Base-by-base conservation (phyloP, 2,888 invertebrate genomes). In the Synanthedon myopaeformis region DNA sequence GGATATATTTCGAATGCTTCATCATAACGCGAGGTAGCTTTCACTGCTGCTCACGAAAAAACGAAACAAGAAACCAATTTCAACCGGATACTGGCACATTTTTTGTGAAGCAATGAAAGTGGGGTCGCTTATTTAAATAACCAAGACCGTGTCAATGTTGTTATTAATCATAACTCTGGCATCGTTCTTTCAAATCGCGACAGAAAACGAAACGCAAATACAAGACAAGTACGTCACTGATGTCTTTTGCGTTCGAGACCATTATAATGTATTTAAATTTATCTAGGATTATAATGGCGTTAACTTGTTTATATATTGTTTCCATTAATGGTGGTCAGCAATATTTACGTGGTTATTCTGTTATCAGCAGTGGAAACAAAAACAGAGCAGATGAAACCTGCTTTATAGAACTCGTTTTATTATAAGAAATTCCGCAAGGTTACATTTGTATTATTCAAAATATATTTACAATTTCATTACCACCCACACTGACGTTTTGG, bases 21-120 rank as follows among this genome's bases (percentile, higher is more conserved):
- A 66, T 58, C 62, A 65, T 67, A 67, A 66, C 67, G 17, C 65
- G 64, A 61, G 62, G 64, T 66, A 62, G 63, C 73, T 70, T 66
- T 62, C 63, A 59, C 57, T 62, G 59, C 59, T 53, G 59, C 59
- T 66, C 61, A 62, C 60, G 58, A 65, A 61, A 65, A 57, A 67
- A 60, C 54, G 59, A 59, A 65, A 64, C 63, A 70, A 74, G 74
- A 73, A 71, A 66, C 53, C 58, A 64, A 64, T 63, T 62, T 59
- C 59, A 59, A 52, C 54, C 51, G 57, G 56, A 57, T 55, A 61
- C 59, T 58, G 55, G 54, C 56, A 52, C 23, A 60, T 64, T 64
- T 66, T 71, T 70, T 64, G 60, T 55, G 50, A 54, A 54, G 55
- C 72, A 58, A 69, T 65, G 71, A 76, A 74, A 75, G 72, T 72